Conservation (phyloP, 2,888 invertebrate species). For the Molorchus minor region DNA sequence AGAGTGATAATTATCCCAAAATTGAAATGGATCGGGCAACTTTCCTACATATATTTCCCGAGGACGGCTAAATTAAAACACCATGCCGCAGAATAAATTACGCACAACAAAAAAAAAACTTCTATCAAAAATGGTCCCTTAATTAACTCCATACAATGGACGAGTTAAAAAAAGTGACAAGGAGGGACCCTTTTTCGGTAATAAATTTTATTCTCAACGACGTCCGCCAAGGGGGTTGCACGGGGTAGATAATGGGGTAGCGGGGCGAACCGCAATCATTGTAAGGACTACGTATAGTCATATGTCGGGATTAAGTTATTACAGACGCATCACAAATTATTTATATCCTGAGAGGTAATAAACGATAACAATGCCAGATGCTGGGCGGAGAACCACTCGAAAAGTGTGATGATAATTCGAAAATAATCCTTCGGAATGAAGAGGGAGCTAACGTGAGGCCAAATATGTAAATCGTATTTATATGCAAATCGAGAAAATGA, state of each 20-base stretch:
- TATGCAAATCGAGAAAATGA: no score
- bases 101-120: conserved; percentile 15
- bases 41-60: neutral
- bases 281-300: conserved; percentile 47
- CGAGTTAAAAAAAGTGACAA: conserved; percentile 20
- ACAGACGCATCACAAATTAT: conserved; percentile 47
- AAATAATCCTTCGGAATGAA: no score
- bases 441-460: no score
- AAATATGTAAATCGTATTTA: no score
- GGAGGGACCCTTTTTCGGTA: conserved; percentile 16
- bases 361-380: conserved; percentile 39
- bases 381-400: conserved; percentile 16
- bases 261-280: conserved; percentile 51
- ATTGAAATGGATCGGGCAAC: conserved; percentile 3
- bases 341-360: conserved; percentile 42
- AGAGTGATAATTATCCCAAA: conserved; percentile 4
- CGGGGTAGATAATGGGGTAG: conserved; percentile 49
- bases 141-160: conserved; percentile 18
- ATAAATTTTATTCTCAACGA: conserved; percentile 51
- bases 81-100: conserved; percentile 8
- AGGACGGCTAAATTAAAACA: conserved; percentile 17
- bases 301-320: conserved; percentile 54
- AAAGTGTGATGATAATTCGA: conserved; percentile 29
- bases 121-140: conserved; percentile 18
- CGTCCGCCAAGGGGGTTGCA: conserved; percentile 48